These are phyloP conservation scores for Tokudaia muenninki DNA, from an alignment of 2,797 vertebrate genomes.

Conservation along the genomic window DNA sequence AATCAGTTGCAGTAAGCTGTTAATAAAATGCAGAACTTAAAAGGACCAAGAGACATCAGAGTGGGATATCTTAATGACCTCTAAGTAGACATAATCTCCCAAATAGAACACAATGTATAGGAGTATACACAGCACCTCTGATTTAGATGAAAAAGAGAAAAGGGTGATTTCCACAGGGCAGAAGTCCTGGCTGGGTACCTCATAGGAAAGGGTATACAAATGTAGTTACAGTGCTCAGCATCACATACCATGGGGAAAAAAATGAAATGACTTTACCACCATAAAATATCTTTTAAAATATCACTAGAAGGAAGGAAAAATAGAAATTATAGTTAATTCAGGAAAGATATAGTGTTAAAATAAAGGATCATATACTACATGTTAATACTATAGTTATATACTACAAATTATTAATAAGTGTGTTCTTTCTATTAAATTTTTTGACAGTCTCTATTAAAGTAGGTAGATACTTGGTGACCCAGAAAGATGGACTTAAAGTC, in stretches of 20 bases:
- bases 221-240: not conserved
- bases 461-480: not conserved
- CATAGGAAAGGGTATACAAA: not conserved
- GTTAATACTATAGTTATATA: not conserved
- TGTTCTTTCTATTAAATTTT: not conserved
- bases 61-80: not conserved
- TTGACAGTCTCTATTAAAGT: not conserved
- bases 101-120: not conserved
- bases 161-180: not conserved
- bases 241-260: slow-evolving; percentile 23
- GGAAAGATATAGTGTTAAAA: not conserved
- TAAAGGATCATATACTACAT: not conserved
- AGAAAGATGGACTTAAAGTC: not conserved
- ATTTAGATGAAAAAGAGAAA: not conserved
- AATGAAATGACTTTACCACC: not conserved
- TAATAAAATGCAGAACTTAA: not conserved
- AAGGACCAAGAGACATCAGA: not conserved
- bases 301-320: not conserved
- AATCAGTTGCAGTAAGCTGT: not conserved
- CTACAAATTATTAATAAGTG: not conserved
- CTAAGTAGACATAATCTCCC: not conserved
- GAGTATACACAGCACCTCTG: not conserved
- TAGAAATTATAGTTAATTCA: not conserved
- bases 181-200: not conserved
- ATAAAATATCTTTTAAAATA: not conserved